Evolutionary conservation across 2,888 invertebrate species (phyloP).

Genomic region (Microctonus hyperodae): DNA sequence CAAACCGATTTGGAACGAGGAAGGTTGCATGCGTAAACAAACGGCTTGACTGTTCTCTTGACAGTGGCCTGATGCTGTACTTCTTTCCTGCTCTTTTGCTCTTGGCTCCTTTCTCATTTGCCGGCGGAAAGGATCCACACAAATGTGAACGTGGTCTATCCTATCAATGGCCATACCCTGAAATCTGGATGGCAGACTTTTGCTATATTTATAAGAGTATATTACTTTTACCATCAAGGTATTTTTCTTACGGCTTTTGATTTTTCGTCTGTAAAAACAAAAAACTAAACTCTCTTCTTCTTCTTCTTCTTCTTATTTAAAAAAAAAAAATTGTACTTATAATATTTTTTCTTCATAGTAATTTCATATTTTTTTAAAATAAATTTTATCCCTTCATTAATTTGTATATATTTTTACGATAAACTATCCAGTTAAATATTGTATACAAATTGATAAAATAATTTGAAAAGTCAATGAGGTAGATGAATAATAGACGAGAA

Average conservation of each 20-base stretch:
- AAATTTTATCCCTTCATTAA: no score
- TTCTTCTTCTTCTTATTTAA: no score
- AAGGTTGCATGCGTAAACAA: constrained; percentile 40
- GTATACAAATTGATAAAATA: no score
- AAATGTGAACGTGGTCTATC: constrained; percentile 13
- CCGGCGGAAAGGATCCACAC: constrained; percentile 20
- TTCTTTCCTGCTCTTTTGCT: constrained; percentile 13
- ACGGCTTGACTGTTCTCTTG: constrained; percentile 39
- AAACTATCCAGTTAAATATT: no score
- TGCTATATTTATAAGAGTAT: constrained; percentile 39
- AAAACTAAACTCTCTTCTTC: not conserved
- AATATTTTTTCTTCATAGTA: no score
- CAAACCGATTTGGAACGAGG: constrained; percentile 21
- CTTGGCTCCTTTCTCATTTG: not conserved
- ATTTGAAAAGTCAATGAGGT: not conserved
- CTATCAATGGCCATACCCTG: constrained; percentile 27
- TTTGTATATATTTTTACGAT: no score
- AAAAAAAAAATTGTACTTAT: not conserved
- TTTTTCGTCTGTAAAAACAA: constrained; percentile 28
- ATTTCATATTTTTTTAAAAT: no score
- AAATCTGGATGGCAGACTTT: constrained; percentile 35
- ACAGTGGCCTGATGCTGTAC: constrained; percentile 19
- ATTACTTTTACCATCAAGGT: constrained; percentile 20
- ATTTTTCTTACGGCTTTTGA: constrained; percentile 26
- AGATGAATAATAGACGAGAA: not conserved